Conservation (phyloP, 1,140 invertebrate genomes). For the Philaenus spumarius region DNA sequence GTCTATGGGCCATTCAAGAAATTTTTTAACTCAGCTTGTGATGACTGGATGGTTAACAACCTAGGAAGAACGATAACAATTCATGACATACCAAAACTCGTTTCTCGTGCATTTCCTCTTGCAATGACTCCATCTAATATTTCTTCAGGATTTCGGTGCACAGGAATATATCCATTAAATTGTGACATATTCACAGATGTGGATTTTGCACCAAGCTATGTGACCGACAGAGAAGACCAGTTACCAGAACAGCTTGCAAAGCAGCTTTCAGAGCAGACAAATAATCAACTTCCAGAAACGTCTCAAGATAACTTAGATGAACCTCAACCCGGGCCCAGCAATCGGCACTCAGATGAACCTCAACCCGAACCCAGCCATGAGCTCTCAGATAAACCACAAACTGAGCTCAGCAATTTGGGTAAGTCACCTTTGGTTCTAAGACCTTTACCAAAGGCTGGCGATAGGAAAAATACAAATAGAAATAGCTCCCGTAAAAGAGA, state of each 20-base stretch:
- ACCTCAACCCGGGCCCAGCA: not conserved
- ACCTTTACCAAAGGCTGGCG: conserved; percentile 11
- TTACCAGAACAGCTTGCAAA: conserved; percentile 33
- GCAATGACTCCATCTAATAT: conserved; percentile 38
- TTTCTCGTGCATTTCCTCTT: conserved; percentile 33
- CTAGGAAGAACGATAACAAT: conserved; percentile 43
- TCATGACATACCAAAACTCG: conserved; percentile 41
- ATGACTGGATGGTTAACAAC: conserved; percentile 41
- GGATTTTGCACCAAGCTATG: conserved; percentile 36
- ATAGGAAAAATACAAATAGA: not conserved
- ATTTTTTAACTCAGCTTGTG: conserved; percentile 34
- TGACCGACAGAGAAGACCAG: conserved; percentile 34
- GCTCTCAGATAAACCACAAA: conserved; percentile 4
- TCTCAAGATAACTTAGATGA: not conserved
- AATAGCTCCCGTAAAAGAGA: conserved; percentile 2
- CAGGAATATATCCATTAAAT: too few species aligned
- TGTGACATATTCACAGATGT: too few species aligned
- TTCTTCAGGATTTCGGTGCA: conserved; percentile 29
- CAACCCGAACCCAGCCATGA: not conserved
- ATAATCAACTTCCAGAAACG: conserved; percentile 1
- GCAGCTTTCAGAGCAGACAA: conserved; percentile 32
- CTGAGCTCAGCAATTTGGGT: conserved; percentile 14
- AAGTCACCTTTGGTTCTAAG: conserved; percentile 3
- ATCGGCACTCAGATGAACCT: too few species aligned
- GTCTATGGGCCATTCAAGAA: conserved; percentile 41